Conservation (phyloP, 2,888 invertebrate genomes). For the Cyclophora albipunctata region DNA sequence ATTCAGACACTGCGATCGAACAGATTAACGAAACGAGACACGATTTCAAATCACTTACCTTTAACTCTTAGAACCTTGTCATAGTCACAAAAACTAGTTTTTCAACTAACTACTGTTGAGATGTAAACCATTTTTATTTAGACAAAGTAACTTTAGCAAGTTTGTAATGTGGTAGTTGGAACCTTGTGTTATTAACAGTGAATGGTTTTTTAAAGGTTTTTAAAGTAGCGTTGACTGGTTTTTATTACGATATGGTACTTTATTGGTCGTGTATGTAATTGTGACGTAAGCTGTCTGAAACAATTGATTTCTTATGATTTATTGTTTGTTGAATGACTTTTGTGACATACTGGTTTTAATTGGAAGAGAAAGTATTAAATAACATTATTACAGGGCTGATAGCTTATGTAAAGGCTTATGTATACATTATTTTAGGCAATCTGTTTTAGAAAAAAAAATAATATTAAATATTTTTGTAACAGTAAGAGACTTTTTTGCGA, state of each 20-base stretch:
- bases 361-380: not conserved
- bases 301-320: conserved; percentile 9
- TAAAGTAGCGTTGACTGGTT: too few species aligned
- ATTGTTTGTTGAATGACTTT: conserved; percentile 1
- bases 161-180: too few species aligned
- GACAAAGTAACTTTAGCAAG: not conserved
- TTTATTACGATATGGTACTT: too few species aligned
- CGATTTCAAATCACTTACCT: too few species aligned
- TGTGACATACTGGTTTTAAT: not conserved
- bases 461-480: not conserved
- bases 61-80: too few species aligned
- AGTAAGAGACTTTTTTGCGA: not conserved
- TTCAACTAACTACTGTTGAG: not conserved
- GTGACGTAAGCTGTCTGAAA: conserved; percentile 2
- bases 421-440: not conserved
- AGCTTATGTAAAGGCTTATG: not conserved
- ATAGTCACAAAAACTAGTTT: too few species aligned
- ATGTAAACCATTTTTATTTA: not conserved
- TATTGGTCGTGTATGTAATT: too few species aligned
- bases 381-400: not conserved
- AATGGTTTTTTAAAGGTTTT: too few species aligned
- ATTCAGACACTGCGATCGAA: conserved; percentile 47
- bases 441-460: not conserved
- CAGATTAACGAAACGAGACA: conserved; percentile 27
- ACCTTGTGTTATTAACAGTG: too few species aligned